Conservation (phyloP, 2,888 invertebrate genomes). For the Acanthococcus lagerstroemiae region DNA sequence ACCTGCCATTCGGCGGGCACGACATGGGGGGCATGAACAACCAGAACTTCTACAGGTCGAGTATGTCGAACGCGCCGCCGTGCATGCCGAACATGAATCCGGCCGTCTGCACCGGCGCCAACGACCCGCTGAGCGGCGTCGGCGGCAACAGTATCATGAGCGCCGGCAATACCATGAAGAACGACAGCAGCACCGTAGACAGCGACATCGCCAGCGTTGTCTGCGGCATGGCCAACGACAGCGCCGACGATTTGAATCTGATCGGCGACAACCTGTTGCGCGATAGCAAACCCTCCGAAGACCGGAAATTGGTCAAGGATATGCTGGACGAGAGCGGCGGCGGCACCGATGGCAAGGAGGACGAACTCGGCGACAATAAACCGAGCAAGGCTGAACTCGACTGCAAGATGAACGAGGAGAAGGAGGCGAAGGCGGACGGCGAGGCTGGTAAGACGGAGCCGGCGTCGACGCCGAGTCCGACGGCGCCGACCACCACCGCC, state of each 20-base stretch:
- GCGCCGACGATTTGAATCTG: constrained; percentile 6
- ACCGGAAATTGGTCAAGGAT: constrained; percentile 15
- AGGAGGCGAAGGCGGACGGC: background rate
- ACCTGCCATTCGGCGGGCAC: background rate
- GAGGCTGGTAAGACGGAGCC: background rate
- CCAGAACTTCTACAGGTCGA: constrained; percentile 4
- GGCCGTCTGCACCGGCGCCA: constrained; percentile 11
- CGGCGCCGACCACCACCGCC: background rate
- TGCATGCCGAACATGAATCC: constrained; percentile 21
- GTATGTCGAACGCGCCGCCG: background rate
- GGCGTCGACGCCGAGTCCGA: constrained; percentile 1
- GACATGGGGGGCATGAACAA: constrained; percentile 11
- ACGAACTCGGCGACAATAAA: constrained; percentile 12
- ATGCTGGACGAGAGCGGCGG: background rate
- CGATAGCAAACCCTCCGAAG: constrained; percentile 13
- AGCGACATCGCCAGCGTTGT: constrained; percentile 10
- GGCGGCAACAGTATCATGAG: constrained; percentile 41
- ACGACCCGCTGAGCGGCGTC: constrained; percentile 37
- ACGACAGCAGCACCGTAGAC: constrained; percentile 4
- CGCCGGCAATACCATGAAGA: background rate
- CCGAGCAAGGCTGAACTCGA: constrained; percentile 6
- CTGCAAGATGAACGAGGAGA: background rate
- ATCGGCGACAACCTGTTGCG: constrained; percentile 3
- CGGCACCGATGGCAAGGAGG: background rate
- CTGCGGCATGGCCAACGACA: constrained; percentile 7